Evolutionary conservation across 1,140 invertebrate genomes (phyloP), one percentile per base, ranked within the genome.

Genomic region (Proctacanthus coquilletti): DNA sequence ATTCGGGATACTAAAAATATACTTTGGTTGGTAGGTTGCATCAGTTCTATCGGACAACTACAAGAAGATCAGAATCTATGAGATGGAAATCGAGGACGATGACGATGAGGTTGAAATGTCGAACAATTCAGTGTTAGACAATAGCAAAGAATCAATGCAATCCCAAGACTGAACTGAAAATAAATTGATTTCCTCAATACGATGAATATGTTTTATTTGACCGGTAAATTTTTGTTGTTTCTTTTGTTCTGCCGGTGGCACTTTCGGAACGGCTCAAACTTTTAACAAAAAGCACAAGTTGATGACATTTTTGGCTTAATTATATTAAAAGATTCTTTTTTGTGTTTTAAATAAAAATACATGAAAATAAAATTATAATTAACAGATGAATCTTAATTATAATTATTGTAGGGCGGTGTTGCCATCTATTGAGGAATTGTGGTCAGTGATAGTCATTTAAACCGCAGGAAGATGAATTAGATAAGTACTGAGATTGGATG

Each of bases 41-140:
- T 83, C 88, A 31, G 73, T 94, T 38, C 61, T 93, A 9, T 82
- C 81, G 13, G 77, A 83, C 49, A 84, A 73, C 45, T 65, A 67
- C 41, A 70, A 82, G 37, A 84, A 86, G 56, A 79, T 94, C 29
- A 67, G 83, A 41, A 66, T 93, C 21, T 84, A 86, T 50, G 86
- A 94, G 57, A 92, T 91, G 74, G 89, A 94, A 65, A 80, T 77
- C 1, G 85, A 89, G 51, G 83, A 84, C 5, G 89, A 93, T 44
- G 87, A 89, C 44, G 80, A 87, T 20, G 80, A 81, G 21, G 77
- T 81, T 29, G 80, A 71, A 43, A 69, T 67, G 46, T 60, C 56
- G n/a, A 39, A 56, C 30, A 48, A 52, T 21, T 54, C 52, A 14
- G 45, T 56, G n/a, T 30, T 60, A n/a, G 56, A 60, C 5, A 55